phyloP scores from a whole-genome alignment of 2,797 vertebrate genomes.

The Dicrostonyx torquatus region DNA sequence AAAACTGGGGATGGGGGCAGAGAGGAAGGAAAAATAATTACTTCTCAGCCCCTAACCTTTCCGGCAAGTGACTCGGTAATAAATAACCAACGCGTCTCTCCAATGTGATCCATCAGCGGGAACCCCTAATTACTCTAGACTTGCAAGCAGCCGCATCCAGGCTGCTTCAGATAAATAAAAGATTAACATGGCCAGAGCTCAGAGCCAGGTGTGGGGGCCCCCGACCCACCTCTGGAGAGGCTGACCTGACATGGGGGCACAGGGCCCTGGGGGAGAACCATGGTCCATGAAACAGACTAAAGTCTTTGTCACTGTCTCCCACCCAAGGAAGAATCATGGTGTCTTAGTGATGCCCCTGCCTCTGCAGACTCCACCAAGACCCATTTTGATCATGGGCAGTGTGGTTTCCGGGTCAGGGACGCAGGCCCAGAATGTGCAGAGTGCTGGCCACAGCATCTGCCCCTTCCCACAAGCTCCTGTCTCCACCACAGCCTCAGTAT shows the following conservation, averaged over 20 bases:
- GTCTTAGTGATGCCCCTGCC: background rate
- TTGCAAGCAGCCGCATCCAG: constrained; percentile 87
- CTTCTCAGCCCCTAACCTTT: constrained; percentile 91
- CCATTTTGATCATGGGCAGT: background rate
- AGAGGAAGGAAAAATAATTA: constrained; percentile 88
- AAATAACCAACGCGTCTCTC: constrained; percentile 89
- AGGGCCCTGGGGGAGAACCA: too few species aligned
- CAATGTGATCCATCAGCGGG: constrained; percentile 87
- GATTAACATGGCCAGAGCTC: constrained; percentile 81
- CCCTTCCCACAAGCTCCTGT: background rate
- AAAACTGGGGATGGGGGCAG: background rate
- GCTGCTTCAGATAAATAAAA: constrained; percentile 89
- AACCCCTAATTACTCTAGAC: constrained; percentile 89
- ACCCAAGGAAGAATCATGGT: rapidly evolving
- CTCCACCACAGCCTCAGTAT: background rate
- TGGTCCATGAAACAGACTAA: background rate
- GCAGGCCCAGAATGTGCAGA: background rate
- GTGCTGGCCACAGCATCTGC: background rate
- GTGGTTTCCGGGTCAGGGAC: background rate
- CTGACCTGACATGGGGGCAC: background rate
- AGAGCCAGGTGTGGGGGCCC: constrained; percentile 68
- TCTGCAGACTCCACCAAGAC: background rate
- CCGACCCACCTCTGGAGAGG: background rate
- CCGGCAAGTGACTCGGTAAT: constrained; percentile 89
- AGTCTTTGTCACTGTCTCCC: rapidly evolving